Base-by-base conservation (phyloP, 2,797 vertebrate genomes). In the Alosa sapidissima region DNA sequence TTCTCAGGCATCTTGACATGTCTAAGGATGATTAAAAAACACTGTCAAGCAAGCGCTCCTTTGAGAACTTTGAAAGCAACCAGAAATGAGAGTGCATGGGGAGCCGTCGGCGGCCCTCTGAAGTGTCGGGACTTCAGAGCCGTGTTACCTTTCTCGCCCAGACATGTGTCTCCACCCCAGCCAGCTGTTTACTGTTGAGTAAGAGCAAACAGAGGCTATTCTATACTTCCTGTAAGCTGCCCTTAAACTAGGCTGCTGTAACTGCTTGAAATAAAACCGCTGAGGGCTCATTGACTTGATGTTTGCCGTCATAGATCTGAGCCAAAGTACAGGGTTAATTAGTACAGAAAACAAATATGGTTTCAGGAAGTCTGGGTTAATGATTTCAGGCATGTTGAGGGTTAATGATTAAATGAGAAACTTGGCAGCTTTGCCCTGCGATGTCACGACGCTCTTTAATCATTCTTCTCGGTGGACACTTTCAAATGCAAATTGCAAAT, bases 131-230 rank as follows among this genome's bases (percentile, higher is more conserved):
- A 58, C 58, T 36, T 48, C 36, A 13, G 24, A 28, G 41, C 41
- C 36, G 72, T 45, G 87, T 89, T 89, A 91, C 86, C 36, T 89
- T 91, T 78, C 72, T 78, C 72, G 72, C 72, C 72, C 72, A 78
- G 72, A 78, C 72, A 78, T 88, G 85, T 33, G 83, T 90, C 91
- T 91, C 88, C 92, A 89, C 91, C 91, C 89, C 84, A 91, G 89
- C 90, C 92, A 94, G 93, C 93, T 92, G 93, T 93, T 93, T 93
- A 90, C 90, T 91, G 91, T 88, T 88, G 89, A 93, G 90, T 91
- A 87, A 89, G 89, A 91, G 89, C 91, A 89, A 91, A 89, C 87
- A 88, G 86, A 89, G 87, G 86, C 84, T 85, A 68, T 85, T 6
- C 58, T 24, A 62, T 21, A 47, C 14, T 81, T 84, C 21, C 78